Percentiles rank a stretch among this genome's conserved stretches.
Evolutionary conservation across 2,113 vertebrate species (phyloP).

Genomic region (Glaucomys volans): DNA sequence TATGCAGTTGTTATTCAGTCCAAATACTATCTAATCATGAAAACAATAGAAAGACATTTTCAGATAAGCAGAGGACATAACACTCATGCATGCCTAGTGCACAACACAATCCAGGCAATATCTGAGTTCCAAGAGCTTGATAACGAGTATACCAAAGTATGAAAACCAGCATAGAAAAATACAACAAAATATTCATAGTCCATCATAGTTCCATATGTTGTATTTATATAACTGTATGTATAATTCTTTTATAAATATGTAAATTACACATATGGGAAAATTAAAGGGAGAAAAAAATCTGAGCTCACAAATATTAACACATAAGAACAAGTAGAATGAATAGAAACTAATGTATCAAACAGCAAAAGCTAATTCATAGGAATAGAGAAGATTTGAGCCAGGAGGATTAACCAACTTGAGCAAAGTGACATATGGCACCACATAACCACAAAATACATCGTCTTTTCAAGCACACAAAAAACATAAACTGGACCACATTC

Average conservation of each 20-base stretch:
- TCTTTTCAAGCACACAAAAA: neutral
- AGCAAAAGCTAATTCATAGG: neutral
- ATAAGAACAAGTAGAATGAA: neutral
- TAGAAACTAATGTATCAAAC: neutral
- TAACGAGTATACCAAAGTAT: neutral
- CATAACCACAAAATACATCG: neutral
- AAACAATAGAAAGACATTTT: neutral
- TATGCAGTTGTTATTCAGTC: neutral
- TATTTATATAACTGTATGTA: neutral
- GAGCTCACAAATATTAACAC: neutral
- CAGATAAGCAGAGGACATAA: neutral
- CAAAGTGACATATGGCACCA: neutral
- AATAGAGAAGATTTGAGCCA: neutral
- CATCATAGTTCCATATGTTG: neutral
- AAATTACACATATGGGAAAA: too few relatives aligned
- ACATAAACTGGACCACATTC: neutral
- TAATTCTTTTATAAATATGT: neutral
- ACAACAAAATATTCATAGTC: neutral
- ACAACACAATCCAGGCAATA: neutral
- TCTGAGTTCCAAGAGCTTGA: neutral
- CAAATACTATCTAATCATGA: neutral
- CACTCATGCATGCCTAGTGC: neutral
- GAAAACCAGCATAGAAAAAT: neutral
- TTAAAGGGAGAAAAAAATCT: neutral
- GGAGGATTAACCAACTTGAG: neutral